Evolutionary conservation across 2,888 invertebrate species (phyloP), one percentile per base, ranked within the genome.

Genomic region (Papilio gigon): DNA sequence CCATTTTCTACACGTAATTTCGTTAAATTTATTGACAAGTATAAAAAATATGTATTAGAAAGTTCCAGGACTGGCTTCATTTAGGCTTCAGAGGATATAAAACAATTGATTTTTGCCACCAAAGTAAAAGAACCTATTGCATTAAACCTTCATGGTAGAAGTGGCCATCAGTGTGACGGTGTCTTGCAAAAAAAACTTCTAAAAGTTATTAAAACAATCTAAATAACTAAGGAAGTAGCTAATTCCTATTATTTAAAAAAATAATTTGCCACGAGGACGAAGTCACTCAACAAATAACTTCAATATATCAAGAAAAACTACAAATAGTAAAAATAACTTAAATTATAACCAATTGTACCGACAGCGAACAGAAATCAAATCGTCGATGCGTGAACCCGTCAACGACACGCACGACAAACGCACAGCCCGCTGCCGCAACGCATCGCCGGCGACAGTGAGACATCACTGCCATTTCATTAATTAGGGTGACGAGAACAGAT

Each of bases 351-450:
- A 56, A 30, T 30, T 30, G 9, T n/a, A 9, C 17, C 9, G 14
- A 30, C 17, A n/a, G 30, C 17, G 30, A 50, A 47, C 65, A 63
- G 50, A 67, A 59, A 71, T 70, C 70, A 71, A 68, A 70, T 71
- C 67, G 70, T 76, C 78, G 79, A 78, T 71, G 72, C 70, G 72
- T 71, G 75, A 71, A 61, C 70, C 71, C 79, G 81, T 81, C 78
- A 77, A 74, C 70, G 65, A 67, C 77, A 72, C 74, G 67, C 66
- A 73, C 77, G 80, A 80, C 81, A 81, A 74, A 77, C 71, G 77
- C 81, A 80, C 73, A 71, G 72, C 67, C 63, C 68, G 74, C 71
- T 70, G 73, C 75, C 35, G 25, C 71, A 72, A 76, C 70, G 62
- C 65, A 53, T 61, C 65, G 58, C 44, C 63, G 50, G 68, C 58